Evolutionary conservation across 2,113 vertebrate genomes (phyloP).

Genomic region (Suncus etruscus): DNA sequence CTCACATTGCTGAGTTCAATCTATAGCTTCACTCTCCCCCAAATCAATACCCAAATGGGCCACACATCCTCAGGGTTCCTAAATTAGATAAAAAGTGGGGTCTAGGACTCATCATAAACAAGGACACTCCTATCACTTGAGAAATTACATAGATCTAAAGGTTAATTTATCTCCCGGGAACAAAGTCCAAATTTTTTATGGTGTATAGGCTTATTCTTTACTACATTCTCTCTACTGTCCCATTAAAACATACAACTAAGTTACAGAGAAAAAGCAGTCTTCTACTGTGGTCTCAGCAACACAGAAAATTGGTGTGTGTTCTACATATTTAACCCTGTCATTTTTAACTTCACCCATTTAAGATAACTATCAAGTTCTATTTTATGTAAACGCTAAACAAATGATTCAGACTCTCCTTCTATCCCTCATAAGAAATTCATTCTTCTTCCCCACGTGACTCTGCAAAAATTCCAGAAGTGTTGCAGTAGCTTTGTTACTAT

Average conservation of each 20-base stretch:
- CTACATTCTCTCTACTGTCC: background rate
- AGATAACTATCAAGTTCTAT: background rate
- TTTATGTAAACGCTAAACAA: constrained; percentile 33
- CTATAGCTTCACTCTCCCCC: background rate
- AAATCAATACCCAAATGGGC: too few relatives aligned
- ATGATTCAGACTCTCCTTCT: background rate
- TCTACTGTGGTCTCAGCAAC: background rate
- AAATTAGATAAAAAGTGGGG: background rate
- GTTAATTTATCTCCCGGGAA: background rate
- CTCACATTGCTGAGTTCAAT: background rate
- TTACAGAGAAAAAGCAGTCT: background rate
- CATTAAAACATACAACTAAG: background rate
- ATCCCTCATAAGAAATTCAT: constrained; percentile 23
- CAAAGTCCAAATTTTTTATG: background rate
- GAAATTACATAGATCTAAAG: background rate
- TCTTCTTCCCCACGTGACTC: background rate
- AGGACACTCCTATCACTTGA: background rate
- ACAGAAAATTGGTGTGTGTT: background rate
- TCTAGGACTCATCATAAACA: background rate
- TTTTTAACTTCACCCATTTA: background rate
- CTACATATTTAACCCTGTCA: background rate
- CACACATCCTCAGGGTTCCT: background rate
- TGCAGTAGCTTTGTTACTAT: background rate
- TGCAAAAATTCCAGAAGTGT: background rate
- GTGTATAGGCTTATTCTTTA: background rate